A percentile compares a stretch with the other conserved stretches of the same genome.
Evolutionary conservation across 2,888 invertebrate genomes (phyloP).

Genomic region (Eustalomyia histrio): DNA sequence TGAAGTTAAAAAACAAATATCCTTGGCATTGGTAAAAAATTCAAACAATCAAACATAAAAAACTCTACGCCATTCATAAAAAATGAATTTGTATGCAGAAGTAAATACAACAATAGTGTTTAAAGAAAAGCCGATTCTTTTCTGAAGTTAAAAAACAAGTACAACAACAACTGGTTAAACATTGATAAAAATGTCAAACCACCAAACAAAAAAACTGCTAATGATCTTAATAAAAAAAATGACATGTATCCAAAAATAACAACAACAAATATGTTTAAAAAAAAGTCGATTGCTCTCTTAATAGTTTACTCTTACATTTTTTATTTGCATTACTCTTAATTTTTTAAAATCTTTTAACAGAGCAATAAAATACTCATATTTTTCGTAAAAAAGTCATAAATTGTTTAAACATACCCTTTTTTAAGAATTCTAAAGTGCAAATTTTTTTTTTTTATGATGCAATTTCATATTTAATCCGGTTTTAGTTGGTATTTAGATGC

Average conservation of each 20-base stretch:
- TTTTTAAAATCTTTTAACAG: too few species aligned
- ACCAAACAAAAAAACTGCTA: constrained; percentile 41
- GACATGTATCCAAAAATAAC: too few species aligned
- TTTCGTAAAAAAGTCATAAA: constrained; percentile 38
- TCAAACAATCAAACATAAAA: constrained; percentile 54
- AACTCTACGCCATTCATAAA: constrained; percentile 44
- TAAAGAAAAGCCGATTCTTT: too few species aligned
- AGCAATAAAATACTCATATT: too few species aligned
- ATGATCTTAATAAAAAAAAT: too few species aligned
- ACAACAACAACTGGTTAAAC: too few species aligned
- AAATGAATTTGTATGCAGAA: constrained; percentile 14
- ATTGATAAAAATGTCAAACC: constrained; percentile 64
- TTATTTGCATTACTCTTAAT: neutral
- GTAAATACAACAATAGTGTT: too few species aligned
- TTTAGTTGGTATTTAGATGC: constrained; percentile 71
- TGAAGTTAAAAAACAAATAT: too few species aligned
- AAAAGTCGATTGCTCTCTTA: neutral
- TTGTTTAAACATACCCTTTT: too few species aligned
- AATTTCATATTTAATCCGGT: constrained; percentile 73
- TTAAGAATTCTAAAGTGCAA: too few species aligned
- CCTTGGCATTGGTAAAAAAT: too few species aligned
- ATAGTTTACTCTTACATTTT: neutral
- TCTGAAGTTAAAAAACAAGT: too few species aligned
- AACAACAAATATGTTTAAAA: neutral
- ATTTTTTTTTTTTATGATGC: constrained; percentile 73